Evolutionary conservation across 2,113 vertebrate genomes (phyloP), one percentile per base, ranked within the genome.

Genomic region (Pollachius pollachius): DNA sequence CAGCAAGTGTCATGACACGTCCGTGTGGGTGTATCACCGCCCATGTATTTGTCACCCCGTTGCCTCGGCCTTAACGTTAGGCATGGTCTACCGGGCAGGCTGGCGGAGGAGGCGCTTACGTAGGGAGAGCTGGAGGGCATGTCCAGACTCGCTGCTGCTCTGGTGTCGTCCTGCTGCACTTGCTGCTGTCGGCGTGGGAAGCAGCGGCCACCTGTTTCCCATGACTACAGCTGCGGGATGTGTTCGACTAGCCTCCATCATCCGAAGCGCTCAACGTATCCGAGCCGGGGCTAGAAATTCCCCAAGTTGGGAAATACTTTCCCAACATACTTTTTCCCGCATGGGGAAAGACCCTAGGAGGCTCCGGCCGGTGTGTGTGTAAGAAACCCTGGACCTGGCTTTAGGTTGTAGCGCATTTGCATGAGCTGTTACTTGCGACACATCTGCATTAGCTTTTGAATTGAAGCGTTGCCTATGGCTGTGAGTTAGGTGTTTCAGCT

Each of bases 101-200:
- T 59, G 74, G 15, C 9, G 2, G 41, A 13, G 2, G 1, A 48
- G 41, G 41, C 11, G 12, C 9, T 9, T 9, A 48, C 9, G 30
- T 70, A 82, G 76, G 61, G 72, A 76, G 79, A 79, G 73, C 80
- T 78, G 87, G 76, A 70, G 87, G 94, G 91, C 97, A 88, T 95
- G 96, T 94, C 87, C 85, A 70, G 85, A 94, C 97, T 91, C 84
- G 97, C 88, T 81, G 27, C 75, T 73, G 67, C 88, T 85, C 69
- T 13, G 64, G 72, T 48, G 41, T 1, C 85, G 48, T 78, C 77
- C 71, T 65, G 68, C 70, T 85, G 90, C 91, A 92, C 72, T 91
- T 87, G 87, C 76, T 82, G 85, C 93, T 91, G 91, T 92, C 90
- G 93, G 95, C 94, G 96, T 99, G 97, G 95, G 96, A 99, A 98